Conservation (phyloP, 1,140 invertebrate genomes). For the Aricia agestis region DNA sequence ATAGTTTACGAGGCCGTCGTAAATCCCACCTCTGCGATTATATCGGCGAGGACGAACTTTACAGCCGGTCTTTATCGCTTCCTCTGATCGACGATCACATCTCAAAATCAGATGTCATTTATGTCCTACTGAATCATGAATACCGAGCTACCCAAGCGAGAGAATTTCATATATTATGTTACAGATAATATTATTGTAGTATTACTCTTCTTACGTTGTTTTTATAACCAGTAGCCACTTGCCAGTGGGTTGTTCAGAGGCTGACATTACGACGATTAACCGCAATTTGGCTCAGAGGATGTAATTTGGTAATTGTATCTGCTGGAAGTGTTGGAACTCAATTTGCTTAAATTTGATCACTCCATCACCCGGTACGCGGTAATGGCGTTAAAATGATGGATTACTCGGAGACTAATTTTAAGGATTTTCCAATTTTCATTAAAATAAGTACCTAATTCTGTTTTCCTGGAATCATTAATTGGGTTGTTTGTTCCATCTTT, state of each 20-base stretch:
- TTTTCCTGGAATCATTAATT: too few relatives aligned
- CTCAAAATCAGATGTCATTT: not conserved
- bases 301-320: not conserved
- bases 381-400: not conserved
- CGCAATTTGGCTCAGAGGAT: too few relatives aligned
- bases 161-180: too few relatives aligned
- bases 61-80: conserved; percentile 24
- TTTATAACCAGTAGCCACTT: too few relatives aligned
- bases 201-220: too few relatives aligned
- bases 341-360: not conserved
- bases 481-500: too few relatives aligned
- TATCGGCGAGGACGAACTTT: conserved; percentile 25
- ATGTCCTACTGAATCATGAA: not conserved
- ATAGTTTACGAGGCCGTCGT: not conserved
- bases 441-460: too few relatives aligned
- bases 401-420: not conserved
- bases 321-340: not conserved
- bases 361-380: not conserved
- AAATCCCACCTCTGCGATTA: not conserved
- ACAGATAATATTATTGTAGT: too few relatives aligned
- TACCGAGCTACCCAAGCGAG: too few relatives aligned
- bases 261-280: too few relatives aligned
- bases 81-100: not conserved
- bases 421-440: not conserved
- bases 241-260: too few relatives aligned